A percentile compares a stretch with the other conserved stretches of the same genome.
These are phyloP conservation scores for Chromis chromis DNA, from an alignment of 2,797 vertebrate genomes.

Conservation along the genomic window DNA sequence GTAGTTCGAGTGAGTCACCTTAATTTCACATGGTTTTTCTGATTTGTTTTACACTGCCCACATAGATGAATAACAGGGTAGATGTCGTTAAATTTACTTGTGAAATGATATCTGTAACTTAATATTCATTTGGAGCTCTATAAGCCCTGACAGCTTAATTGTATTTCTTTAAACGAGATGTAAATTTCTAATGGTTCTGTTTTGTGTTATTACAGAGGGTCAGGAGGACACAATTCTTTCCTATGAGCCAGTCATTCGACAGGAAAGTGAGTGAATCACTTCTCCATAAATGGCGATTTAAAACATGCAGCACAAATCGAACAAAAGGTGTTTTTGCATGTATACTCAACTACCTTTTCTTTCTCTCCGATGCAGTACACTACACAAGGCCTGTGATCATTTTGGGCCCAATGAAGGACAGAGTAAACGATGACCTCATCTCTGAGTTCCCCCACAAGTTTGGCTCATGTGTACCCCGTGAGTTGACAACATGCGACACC, in stretches of 20 bases:
- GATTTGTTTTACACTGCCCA: conserved; percentile 48
- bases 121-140: conserved; percentile 11
- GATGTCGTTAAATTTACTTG: conserved; percentile 29
- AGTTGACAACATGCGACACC: conserved; percentile 71
- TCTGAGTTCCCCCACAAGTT: conserved; percentile 99
- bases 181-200: conserved; percentile 16
- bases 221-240: conserved; percentile 98
- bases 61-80: conserved; percentile 41
- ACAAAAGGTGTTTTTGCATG: not conserved
- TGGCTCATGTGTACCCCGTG: conserved; percentile 98
- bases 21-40: conserved; percentile 44
- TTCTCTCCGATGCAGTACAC: conserved; percentile 86
- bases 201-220: conserved; percentile 89
- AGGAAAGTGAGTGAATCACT: conserved; percentile 93
- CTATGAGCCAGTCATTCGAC: conserved; percentile 97
- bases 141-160: not conserved
- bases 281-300: not conserved
- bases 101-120: conserved; percentile 39
- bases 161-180: conserved; percentile 2
- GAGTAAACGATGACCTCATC: conserved; percentile 98
- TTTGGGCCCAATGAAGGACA: conserved; percentile 97
- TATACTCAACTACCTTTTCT: conserved; percentile 3
- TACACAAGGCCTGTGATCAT: conserved; percentile 98
- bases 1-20: conserved; percentile 97
- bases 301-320: not conserved